These are phyloP conservation scores for Phrynocephalus vlangalii DNA, from an alignment of 2,797 vertebrate species.

Conservation along the genomic window DNA sequence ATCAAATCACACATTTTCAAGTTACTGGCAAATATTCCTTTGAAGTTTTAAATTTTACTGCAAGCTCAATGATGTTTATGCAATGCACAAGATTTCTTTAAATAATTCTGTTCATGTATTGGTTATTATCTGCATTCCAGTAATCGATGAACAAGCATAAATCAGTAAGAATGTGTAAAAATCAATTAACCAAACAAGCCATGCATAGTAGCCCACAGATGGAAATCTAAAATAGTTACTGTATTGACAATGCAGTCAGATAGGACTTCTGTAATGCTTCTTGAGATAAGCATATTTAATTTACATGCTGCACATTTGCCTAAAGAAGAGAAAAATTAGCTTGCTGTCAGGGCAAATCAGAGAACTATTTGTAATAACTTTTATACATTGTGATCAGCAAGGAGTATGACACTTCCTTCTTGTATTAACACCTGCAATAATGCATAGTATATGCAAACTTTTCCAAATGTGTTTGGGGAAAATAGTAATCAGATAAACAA, in stretches of 20 bases:
- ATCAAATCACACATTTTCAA: slow-evolving; percentile 48
- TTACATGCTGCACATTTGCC: slow-evolving; percentile 45
- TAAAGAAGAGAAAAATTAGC: slow-evolving; percentile 41
- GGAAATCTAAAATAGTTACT: slow-evolving; percentile 39
- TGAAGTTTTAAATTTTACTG: slow-evolving; percentile 39
- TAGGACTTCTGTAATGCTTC: slow-evolving; percentile 59
- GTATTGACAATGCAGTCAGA: slow-evolving; percentile 43
- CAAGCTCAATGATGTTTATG: neutral
- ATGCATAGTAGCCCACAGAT: slow-evolving; percentile 46
- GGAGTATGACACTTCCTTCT: slow-evolving; percentile 46
- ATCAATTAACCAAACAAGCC: slow-evolving; percentile 73
- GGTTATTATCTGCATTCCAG: slow-evolving; percentile 66
- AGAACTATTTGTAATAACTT: slow-evolving; percentile 55
- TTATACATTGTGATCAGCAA: slow-evolving; percentile 56
- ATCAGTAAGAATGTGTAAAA: slow-evolving; percentile 61
- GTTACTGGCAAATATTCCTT: slow-evolving; percentile 26
- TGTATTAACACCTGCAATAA: slow-evolving; percentile 37
- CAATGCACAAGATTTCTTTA: slow-evolving; percentile 12
- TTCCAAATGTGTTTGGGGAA: slow-evolving; percentile 52
- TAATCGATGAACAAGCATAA: slow-evolving; percentile 64
- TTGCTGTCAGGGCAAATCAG: slow-evolving; percentile 54
- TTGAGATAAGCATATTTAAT: slow-evolving; percentile 57
- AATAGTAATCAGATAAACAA: slow-evolving; percentile 47
- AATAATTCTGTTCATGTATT: slow-evolving; percentile 28
- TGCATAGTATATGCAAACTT: slow-evolving; percentile 41